Evolutionary conservation across 2,797 vertebrate genomes (phyloP), one percentile per base, ranked within the genome.

Genomic region (Vespertilio murinus): DNA sequence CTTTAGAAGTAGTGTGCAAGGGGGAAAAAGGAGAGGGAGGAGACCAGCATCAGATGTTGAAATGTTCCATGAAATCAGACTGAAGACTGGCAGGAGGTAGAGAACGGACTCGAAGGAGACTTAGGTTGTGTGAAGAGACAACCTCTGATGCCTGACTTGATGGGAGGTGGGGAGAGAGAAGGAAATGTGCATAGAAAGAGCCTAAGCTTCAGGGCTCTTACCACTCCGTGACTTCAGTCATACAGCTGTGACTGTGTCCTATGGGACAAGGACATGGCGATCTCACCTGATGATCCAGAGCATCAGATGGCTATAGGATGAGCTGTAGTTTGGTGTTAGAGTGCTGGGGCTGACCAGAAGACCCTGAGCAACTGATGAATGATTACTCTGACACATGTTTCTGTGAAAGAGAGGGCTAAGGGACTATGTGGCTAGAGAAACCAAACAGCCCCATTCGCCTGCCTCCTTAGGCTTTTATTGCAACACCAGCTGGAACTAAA

Each of bases 261-360:
- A 1, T 0, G 1, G 35, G 49, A 17, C 42, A 49, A 65, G 42
- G 22, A 28, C 4, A 18, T 35, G 2, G 2, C 0, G 0, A 18
- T 52, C 11, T 65, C 42, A 64, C 23, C 17, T 7, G 4, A 7
- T 64, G 33, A 69, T 14, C 47, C 14, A 17, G 42, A 18, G 2
- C 13, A 14, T 28, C 33, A 4, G n/a, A 54, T 47, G 23, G 10
- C 33, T 5, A 4, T 1, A 22, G 2, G 16, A 20, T n/a, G n/a
- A 47, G 42, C 23, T 33, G 1, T 13, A 47, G 6, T 11, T 28
- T 28, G 11, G 9, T 3, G 8, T 52, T 3, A 61, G 28, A 30
- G 13, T 30, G 59, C 59, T 61, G 28, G 59, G 59, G 59, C 12
- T 61, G 28, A 61, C 12, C 13, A 6, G 13, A 25, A 61, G 59